Evolutionary conservation across 2,888 invertebrate genomes (phyloP).

Genomic region (Aphodius sticticus): DNA sequence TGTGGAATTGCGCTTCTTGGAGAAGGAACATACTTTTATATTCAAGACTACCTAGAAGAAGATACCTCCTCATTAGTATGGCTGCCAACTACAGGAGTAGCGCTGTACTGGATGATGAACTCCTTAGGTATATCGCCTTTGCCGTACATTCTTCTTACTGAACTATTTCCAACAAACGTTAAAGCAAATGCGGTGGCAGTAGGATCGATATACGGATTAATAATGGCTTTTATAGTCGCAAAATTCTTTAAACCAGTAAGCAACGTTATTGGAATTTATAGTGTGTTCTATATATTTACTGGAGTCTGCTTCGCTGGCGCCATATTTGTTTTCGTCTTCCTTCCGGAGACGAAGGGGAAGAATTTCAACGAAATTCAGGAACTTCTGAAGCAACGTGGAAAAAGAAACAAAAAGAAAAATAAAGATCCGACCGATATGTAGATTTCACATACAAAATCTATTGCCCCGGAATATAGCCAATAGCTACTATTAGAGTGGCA

Average conservation of each 20-base stretch:
- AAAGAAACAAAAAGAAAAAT: too few relatives aligned
- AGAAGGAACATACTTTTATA: conserved; percentile 64
- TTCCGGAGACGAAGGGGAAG: conserved; percentile 72
- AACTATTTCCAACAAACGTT: conserved; percentile 70
- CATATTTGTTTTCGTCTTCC: conserved; percentile 64
- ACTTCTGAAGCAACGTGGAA: too few relatives aligned
- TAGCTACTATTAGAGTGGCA: too few relatives aligned
- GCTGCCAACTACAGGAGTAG: conserved; percentile 64
- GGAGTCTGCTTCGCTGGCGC: conserved; percentile 64
- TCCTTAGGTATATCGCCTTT: conserved; percentile 68
- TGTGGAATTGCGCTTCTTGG: conserved; percentile 63
- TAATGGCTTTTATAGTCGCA: conserved; percentile 66
- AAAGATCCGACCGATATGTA: too few relatives aligned
- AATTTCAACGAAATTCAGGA: conserved; percentile 68
- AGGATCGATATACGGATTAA: conserved; percentile 65
- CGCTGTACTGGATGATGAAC: conserved; percentile 67
- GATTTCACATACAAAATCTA: too few relatives aligned
- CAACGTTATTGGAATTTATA: conserved; percentile 65
- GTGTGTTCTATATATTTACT: conserved; percentile 68
- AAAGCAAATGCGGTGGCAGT: conserved; percentile 68
- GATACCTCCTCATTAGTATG: conserved; percentile 54
- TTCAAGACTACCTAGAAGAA: conserved; percentile 56
- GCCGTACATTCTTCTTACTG: conserved; percentile 70
- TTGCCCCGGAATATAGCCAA: too few relatives aligned
- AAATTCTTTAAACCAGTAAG: conserved; percentile 68